Evolutionary conservation across 2,888 invertebrate genomes (phyloP).

Genomic region (Drosophila suboccidentalis): DNA sequence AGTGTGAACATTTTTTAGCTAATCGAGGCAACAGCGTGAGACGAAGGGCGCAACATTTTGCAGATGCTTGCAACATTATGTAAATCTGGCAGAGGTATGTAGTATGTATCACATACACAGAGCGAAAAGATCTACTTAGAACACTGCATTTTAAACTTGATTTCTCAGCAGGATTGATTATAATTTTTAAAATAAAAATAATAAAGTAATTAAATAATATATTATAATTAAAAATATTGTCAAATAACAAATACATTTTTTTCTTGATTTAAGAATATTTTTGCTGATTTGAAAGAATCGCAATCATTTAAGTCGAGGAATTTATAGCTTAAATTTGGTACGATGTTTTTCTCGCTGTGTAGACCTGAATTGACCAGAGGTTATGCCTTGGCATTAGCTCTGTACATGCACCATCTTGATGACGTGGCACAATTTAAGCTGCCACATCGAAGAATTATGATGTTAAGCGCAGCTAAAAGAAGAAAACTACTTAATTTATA

Average conservation of each 20-base stretch:
- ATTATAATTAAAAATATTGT: too few relatives aligned
- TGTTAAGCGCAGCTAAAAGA: slow-evolving; percentile 67
- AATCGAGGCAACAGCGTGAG: slow-evolving; percentile 45
- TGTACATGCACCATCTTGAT: slow-evolving; percentile 32
- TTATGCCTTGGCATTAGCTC: slow-evolving; percentile 3
- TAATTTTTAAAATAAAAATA: too few relatives aligned
- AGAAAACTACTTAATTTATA: slow-evolving; percentile 75
- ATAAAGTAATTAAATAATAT: too few relatives aligned
- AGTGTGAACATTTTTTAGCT: slow-evolving; percentile 48
- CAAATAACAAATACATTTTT: too few relatives aligned
- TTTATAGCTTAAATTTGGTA: neutral
- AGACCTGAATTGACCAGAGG: slow-evolving; percentile 1
- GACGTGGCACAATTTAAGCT: slow-evolving; percentile 69
- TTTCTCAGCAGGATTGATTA: too few relatives aligned
- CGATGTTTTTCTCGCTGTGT: neutral
- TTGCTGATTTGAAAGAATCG: too few relatives aligned
- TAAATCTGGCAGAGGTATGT: slow-evolving; percentile 27
- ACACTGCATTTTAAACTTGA: neutral
- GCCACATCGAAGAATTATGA: slow-evolving; percentile 67
- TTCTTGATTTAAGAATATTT: too few relatives aligned
- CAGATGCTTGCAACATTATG: slow-evolving; percentile 39
- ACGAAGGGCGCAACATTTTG: slow-evolving; percentile 14
- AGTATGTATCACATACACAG: neutral
- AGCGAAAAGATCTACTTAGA: neutral
- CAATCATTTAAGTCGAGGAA: neutral